Evolutionary conservation across 2,888 invertebrate genomes (phyloP), one percentile per base, ranked within the genome.

Genomic region (Leucophenga montana): DNA sequence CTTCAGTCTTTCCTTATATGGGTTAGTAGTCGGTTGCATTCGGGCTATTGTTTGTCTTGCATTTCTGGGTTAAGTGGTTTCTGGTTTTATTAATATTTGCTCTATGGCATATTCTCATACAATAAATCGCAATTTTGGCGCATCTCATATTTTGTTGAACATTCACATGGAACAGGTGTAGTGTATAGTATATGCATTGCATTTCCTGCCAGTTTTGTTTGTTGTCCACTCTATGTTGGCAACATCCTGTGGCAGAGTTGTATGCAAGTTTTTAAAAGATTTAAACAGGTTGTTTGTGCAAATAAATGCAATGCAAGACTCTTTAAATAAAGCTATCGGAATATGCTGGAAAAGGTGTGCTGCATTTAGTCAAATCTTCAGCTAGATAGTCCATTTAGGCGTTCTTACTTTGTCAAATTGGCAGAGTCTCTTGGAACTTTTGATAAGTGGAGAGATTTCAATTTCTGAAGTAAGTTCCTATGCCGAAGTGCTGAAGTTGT

Each of bases 71-170:
- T 73, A 80, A 83, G 76, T 80, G 84, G 80, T 80, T 76, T 83
- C 80, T 50, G 53, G 68, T 59, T 75, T 79, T 80, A 53, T 27
- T 69, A 33, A 33, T 33, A 46, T 59, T 68, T 70, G 48, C 77
- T 78, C 66, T 72, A 39, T 39, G 39, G 39, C 39, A 39, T 39
- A 44, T 59, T 72, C 46, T n/a, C 74, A 82, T 84, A 22, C 27
- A 22, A 14, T 57, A 27, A 61, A 61, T 31, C 61, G 84, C 82
- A 82, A 82, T 83, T 82, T 77, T 76, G 77, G 79, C 74, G 72
- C 82, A 83, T 79, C 78, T 75, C 69, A 72, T 77, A 74, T 69
- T 72, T 75, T 83, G 80, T 83, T 82, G 79, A 79, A 77, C 71
- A 71, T 83, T 82, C 82, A 78, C 83, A 82, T 22, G 61, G 18